Evolutionary conservation across 2,888 invertebrate species (phyloP), one percentile per base, ranked within the genome.

Genomic region (Drosophila anomelani): DNA sequence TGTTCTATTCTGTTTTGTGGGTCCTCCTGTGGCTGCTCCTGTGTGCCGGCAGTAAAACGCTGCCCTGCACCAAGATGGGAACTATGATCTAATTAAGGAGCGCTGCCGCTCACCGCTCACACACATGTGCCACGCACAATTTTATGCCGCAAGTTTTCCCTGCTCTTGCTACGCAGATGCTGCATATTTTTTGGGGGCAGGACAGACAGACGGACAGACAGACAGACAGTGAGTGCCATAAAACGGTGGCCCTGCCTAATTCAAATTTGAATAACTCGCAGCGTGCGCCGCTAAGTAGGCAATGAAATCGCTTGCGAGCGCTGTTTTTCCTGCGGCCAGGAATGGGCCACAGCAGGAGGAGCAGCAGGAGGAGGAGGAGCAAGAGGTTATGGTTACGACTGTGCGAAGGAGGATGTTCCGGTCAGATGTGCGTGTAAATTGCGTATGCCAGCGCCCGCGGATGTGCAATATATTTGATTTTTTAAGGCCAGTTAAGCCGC

Each of bases 41-140:
- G 36, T 41, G 61, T 20, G 51, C 41, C 55, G 76, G 69, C 54
- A 75, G 66, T 84, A 86, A 81, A 86, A 83, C 51, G 49, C 66
- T 75, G 43, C 56, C 75, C 51, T 75, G 75, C 55, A 39, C 51
- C 55, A 38, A 55, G 55, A 51, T 49, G 61, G 69, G 68, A 86
- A 83, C 89, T 84, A 89, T 89, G 89, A 89, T 84, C 85, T 84
- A 84, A 84, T 84, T 84, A 84, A 87, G 80, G 72, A 56, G 55
- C 56, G 58, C 29, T 26, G 29, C 29, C 8, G 29, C 77, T 69
- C 79, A 68, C 66, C 74, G 74, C 58, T 51, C 32, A 78, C 86
- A 78, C 86, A 78, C 73, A 80, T 85, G 77, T 82, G 77, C 77
- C 80, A 39, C 54, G 59, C 54, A 72, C 26, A 26, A 26, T 73